Conservation (phyloP, 2,113 vertebrate genomes). For the Ornithorhynchus anatinus region DNA sequence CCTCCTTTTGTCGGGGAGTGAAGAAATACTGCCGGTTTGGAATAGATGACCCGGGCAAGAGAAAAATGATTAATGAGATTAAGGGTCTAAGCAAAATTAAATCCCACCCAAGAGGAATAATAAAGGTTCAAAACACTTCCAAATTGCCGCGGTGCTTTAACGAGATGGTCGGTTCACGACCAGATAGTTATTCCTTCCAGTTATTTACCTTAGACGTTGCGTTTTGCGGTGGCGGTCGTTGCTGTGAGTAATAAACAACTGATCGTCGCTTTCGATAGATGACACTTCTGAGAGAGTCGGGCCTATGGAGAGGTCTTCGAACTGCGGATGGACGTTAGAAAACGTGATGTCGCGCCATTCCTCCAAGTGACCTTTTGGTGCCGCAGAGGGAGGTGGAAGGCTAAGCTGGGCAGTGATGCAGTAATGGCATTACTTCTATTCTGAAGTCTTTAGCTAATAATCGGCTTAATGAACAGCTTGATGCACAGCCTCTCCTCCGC, state of each 20-base stretch:
- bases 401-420: too few species aligned
- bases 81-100: not conserved
- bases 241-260: not conserved
- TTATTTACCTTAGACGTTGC: not conserved
- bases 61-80: not conserved
- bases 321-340: not conserved
- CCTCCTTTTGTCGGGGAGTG: not conserved
- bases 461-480: too few species aligned
- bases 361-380: too few species aligned
- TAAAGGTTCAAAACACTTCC: not conserved
- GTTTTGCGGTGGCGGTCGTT: not conserved
- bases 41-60: slow-evolving; percentile 6
- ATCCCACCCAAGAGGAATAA: not conserved
- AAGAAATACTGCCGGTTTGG: not conserved
- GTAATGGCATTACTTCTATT: too few species aligned
- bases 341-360: too few species aligned
- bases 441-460: too few species aligned
- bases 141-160: not conserved
- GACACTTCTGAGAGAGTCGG: fast-evolving
- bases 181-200: not conserved
- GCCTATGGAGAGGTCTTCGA: not conserved
- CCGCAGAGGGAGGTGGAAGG: too few species aligned
- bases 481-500: too few species aligned
- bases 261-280: not conserved
- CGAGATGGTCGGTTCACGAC: not conserved